Conservation (phyloP, 1,140 invertebrate species). For the Magallana gigas region DNA sequence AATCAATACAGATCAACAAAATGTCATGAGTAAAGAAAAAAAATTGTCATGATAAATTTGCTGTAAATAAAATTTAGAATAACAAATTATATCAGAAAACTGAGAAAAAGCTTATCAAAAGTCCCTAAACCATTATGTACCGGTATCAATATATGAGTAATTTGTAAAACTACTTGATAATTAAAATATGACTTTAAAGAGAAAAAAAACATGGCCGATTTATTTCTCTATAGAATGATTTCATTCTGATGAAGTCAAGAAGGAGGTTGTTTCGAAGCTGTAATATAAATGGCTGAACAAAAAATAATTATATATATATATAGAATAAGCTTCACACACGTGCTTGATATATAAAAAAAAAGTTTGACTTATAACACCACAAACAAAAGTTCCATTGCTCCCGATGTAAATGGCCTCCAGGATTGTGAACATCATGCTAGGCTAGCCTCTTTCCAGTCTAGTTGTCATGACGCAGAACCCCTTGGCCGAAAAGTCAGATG, state of each 20-base stretch:
- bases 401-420: slow-evolving; percentile 67
- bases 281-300: slow-evolving; percentile 6
- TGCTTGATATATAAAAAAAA: neutral
- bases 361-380: slow-evolving; percentile 31
- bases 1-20: too few species aligned
- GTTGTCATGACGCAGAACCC: slow-evolving; percentile 75
- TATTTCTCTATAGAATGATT: neutral
- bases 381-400: slow-evolving; percentile 62
- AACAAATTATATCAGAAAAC: neutral
- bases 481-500: slow-evolving; percentile 79
- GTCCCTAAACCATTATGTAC: neutral
- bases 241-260: slow-evolving; percentile 13
- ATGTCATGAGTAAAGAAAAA: neutral
- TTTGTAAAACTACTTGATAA: neutral
- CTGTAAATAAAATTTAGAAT: neutral
- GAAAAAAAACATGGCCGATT: too few species aligned
- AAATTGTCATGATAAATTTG: neutral
- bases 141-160: slow-evolving; percentile 12
- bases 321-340: slow-evolving; percentile 3
- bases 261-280: slow-evolving; percentile 27
- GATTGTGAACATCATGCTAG: slow-evolving; percentile 58
- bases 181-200: neutral
- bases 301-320: neutral
- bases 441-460: slow-evolving; percentile 60
- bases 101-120: neutral